Evolutionary conservation across 2,888 invertebrate genomes (phyloP), one percentile per base, ranked within the genome.

Genomic region (Zaprionus bogoriensis): DNA sequence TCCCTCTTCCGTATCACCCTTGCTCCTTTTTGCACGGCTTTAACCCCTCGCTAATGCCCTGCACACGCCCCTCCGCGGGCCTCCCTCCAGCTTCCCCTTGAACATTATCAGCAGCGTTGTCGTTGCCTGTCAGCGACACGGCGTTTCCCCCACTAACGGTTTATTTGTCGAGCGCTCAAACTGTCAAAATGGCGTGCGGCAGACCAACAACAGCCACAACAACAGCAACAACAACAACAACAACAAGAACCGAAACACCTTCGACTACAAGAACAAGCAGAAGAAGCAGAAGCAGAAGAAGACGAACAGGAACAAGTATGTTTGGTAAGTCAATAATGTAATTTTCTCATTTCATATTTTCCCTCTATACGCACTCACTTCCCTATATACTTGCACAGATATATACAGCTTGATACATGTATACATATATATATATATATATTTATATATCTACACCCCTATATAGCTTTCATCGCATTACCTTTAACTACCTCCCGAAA

Each of bases 311-410:
- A 54, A 32, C 54, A 70, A 62, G 57, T 52, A 64, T 64, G n/a
- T 39, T 67, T 70, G 70, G 71, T 78, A 71, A 78, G 78, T 78
- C 82, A 78, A 78, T 78, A 82, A 82, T 82, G 67, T 74, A 82
- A 82, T 55, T 78, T 78, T 76, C 74, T 61, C 74, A 61, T 78
- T 79, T 78, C 74, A 78, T 65, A 75, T 74, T 81, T 82, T 55
- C 41, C 44, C 38, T 25, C 9, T 19, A 47, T n/a, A n/a, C n/a
- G n/a, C 28, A 41, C 17, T 10, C 9, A 52, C 5, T 30, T 22
- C 17, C 3, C 30, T 14, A 32, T 32, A 32, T 7, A 17, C 23
- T 30, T 17, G 12, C 23, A 45, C 9, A 48, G 1, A 22, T 12
- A 12, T 19, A 27, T 27, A 41, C 9, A 38, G 6, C 14, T 4